Conservation (phyloP, 64 coral and sea anemone genomes). For the Stichodactyla mertensii region DNA sequence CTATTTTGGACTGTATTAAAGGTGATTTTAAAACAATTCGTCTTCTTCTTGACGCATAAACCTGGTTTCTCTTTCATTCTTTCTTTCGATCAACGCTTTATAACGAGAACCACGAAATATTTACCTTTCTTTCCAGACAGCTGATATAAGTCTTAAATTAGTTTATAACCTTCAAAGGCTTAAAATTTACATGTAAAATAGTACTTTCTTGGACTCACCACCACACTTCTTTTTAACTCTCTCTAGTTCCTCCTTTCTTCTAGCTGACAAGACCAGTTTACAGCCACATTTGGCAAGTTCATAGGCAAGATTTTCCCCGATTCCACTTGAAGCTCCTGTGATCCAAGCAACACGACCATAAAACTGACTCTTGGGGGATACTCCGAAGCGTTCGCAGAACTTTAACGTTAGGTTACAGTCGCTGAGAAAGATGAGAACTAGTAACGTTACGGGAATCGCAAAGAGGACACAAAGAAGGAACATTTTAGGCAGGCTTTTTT, state of each 20-base stretch:
- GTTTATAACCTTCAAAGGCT: not conserved
- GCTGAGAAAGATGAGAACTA: slow-evolving; percentile 46
- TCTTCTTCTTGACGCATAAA: no score
- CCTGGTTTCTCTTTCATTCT: no score
- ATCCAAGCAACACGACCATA: slow-evolving; percentile 70
- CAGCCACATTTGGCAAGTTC: slow-evolving; percentile 67
- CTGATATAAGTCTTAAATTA: not conserved
- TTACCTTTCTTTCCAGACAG: not conserved
- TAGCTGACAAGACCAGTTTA: slow-evolving; percentile 59
- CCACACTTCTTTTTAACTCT: slow-evolving; percentile 64
- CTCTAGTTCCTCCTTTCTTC: slow-evolving; percentile 73
- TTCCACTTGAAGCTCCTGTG: slow-evolving; percentile 76
- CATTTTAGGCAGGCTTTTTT: not conserved
- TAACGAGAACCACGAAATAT: no score
- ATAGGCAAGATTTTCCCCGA: slow-evolving; percentile 64
- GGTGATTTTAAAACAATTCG: no score
- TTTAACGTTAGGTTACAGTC: slow-evolving; percentile 71
- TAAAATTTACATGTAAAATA: no score
- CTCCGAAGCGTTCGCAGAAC: slow-evolving; percentile 53
- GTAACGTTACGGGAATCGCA: slow-evolving; percentile 7
- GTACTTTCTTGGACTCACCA: slow-evolving; percentile 30
- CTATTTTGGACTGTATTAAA: no score
- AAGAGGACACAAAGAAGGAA: slow-evolving; percentile 14
- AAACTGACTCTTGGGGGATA: slow-evolving; percentile 54
- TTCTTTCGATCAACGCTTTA: no score